Evolutionary conservation across 2,113 vertebrate species (phyloP), one percentile per base, ranked within the genome.

Genomic region (Myiagra hebetior): DNA sequence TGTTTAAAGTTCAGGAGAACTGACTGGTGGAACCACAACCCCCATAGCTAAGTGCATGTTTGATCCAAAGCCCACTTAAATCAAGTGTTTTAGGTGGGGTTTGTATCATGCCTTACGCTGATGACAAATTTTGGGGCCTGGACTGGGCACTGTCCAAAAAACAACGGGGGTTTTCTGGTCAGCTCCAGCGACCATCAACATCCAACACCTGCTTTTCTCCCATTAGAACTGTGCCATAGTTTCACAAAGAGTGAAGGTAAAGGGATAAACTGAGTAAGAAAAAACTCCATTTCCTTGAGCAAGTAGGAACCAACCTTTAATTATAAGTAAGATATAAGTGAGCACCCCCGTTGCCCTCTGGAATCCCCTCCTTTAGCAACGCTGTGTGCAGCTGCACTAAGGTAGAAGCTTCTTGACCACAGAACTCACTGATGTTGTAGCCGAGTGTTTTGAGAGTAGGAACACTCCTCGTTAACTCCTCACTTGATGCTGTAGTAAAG

Each of bases 401-500:
- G 83, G 87, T 82, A 84, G 64, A 78, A 42, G 60, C 63, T 2
- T 91, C 89, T 60, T 13, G 49, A 50, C n/a, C 85, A 68, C 91
- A 27, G 37, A 67, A 63, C 56, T 85, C 92, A 70, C 82, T 37
- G 1, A 7, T 21, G 81, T 76, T 47, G 89, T 96, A 94, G 95
- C 90, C n/a, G 14, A 70, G 89, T 33, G 41, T 86, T 84, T 68
- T 28, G 72, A 41, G 78, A 42, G 1, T 62, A 63, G 76, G 88
- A 81, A 62, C 67, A 46, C 83, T 80, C 87, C 92, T 14, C 0
- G 26, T 78, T 10, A 70, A 31, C 76, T 28, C 55, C 73, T 96
- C 89, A 70, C 96, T 84, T 49, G 9, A 53, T 78, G 95, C 93
- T 72, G 89, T 94, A 90, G 92, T 93, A 42, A 50, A 50, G 73